A percentile compares a stretch with the other conserved stretches of the same genome.
phyloP scores from a whole-genome alignment of 1,140 invertebrate genomes.

The Nylanderia fulva region DNA sequence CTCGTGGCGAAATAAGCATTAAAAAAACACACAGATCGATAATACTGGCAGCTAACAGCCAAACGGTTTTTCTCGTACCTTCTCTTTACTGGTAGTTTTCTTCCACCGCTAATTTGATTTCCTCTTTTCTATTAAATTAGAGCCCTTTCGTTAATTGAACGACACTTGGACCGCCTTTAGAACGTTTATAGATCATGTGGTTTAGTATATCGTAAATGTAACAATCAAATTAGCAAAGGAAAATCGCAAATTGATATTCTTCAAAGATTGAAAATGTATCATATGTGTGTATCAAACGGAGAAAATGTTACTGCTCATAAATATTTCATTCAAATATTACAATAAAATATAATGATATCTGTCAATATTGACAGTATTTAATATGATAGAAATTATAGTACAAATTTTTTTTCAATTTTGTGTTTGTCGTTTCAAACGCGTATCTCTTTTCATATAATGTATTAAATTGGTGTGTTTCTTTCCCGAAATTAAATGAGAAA shows the following conservation, averaged over 20 bases:
- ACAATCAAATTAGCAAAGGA: background rate
- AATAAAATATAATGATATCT: background rate
- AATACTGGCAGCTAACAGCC: slow-evolving; percentile 51
- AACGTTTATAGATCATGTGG: slow-evolving; percentile 32
- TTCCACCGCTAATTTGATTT: slow-evolving; percentile 67
- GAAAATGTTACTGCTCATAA: slow-evolving; percentile 5
- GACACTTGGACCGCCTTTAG: slow-evolving; percentile 32
- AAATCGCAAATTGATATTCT: background rate
- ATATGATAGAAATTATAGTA: too few relatives aligned
- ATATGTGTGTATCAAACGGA: background rate
- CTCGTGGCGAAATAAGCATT: background rate
- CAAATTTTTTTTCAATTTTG: too few relatives aligned
- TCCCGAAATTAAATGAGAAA: background rate
- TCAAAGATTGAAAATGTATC: background rate
- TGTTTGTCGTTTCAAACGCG: background rate
- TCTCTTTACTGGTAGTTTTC: slow-evolving; percentile 34
- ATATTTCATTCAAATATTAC: background rate
- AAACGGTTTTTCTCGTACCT: slow-evolving; percentile 57
- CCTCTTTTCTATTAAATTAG: slow-evolving; percentile 63
- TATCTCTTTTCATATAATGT: background rate
- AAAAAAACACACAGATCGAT: slow-evolving; percentile 53
- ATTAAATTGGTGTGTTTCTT: background rate
- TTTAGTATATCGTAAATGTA: slow-evolving; percentile 10
- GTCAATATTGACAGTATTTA: background rate
- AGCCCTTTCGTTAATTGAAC: slow-evolving; percentile 69